These are phyloP conservation scores for Prionace glauca DNA, from an alignment of 2,797 vertebrate species.

Conservation along the genomic window DNA sequence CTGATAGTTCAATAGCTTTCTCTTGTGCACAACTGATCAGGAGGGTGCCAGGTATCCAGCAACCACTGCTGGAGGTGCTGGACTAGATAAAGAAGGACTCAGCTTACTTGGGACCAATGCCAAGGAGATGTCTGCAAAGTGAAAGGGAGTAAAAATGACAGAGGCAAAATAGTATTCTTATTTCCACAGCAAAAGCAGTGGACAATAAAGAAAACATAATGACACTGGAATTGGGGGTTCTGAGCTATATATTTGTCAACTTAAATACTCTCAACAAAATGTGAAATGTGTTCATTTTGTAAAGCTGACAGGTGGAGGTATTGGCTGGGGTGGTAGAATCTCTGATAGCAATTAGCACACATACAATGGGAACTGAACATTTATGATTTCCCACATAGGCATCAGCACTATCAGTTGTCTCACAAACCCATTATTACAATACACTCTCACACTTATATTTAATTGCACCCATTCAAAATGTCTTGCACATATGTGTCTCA, in stretches of 20 bases:
- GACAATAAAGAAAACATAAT: background rate
- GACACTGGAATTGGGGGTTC: background rate
- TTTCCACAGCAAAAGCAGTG: background rate
- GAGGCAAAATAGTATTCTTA: background rate
- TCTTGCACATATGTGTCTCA: background rate
- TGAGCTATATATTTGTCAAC: background rate
- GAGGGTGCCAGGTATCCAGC: background rate
- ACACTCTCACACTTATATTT: background rate
- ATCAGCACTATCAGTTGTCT: background rate
- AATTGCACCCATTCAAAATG: background rate
- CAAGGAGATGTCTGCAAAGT: background rate
- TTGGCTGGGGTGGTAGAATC: background rate
- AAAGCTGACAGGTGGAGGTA: background rate
- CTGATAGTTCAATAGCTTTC: background rate
- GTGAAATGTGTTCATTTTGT: background rate
- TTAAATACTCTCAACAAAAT: background rate
- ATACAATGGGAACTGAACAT: background rate
- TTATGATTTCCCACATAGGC: background rate
- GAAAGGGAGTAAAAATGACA: background rate
- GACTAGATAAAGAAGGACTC: background rate
- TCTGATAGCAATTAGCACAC: background rate
- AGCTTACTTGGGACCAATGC: background rate
- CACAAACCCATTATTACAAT: background rate
- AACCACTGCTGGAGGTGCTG: background rate
- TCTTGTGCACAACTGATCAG: background rate